Conservation (phyloP, 2,113 vertebrate species). For the Siniperca knerii region DNA sequence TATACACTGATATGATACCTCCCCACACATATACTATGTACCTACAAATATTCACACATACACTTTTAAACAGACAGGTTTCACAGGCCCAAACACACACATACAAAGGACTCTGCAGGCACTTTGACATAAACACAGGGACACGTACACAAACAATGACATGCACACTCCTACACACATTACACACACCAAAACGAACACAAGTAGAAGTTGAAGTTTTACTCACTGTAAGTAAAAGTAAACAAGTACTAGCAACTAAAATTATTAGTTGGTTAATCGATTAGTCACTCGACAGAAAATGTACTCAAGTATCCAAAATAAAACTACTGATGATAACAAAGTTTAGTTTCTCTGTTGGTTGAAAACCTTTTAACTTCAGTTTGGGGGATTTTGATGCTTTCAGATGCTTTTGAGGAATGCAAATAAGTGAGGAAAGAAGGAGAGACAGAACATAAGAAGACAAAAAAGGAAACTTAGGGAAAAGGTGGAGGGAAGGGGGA, state of each 20-base stretch:
- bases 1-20: background rate
- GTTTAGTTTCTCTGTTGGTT: background rate
- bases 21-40: background rate
- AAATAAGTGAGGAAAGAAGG: background rate
- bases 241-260: no score
- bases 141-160: background rate
- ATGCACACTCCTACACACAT: background rate
- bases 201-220: no score
- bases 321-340: background rate
- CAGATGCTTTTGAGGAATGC: background rate
- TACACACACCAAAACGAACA: no score
- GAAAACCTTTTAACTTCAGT: background rate
- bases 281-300: background rate
- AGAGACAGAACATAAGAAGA: background rate
- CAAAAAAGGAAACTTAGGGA: background rate
- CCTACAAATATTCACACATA: background rate
- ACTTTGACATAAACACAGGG: background rate
- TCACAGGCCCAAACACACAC: background rate
- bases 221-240: no score
- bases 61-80: background rate
- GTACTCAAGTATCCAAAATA: background rate
- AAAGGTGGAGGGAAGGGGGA: background rate
- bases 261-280: no score
- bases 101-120: background rate
- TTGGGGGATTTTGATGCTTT: background rate